Evolutionary conservation across 1,140 invertebrate species (phyloP).

Genomic region (Drosophila kurseongensis): DNA sequence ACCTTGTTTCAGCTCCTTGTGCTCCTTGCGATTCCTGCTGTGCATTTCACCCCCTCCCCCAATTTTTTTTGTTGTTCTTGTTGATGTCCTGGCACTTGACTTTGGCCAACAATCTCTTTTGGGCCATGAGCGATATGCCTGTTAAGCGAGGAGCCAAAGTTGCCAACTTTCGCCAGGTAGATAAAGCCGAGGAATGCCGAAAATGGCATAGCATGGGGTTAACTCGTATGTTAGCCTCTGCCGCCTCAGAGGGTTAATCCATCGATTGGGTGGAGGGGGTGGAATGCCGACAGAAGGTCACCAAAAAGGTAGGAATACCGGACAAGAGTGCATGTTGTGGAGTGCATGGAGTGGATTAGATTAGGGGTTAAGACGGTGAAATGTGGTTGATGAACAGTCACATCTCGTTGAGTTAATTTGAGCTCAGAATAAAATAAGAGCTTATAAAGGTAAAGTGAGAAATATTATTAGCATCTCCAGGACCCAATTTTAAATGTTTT

Average conservation of each 20-base stretch:
- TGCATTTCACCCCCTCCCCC: not conserved
- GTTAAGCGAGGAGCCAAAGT: slow-evolving; percentile 18
- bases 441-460: too few relatives aligned
- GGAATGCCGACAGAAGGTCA: slow-evolving; percentile 14
- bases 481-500: too few relatives aligned
- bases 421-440: too few relatives aligned
- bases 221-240: slow-evolving; percentile 14
- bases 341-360: slow-evolving; percentile 10
- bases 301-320: not conserved
- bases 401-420: not conserved
- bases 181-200: slow-evolving; percentile 30
- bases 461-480: too few relatives aligned
- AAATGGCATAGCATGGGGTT: slow-evolving; percentile 30
- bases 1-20: slow-evolving; percentile 11
- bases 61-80: slow-evolving; percentile 11
- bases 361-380: slow-evolving; percentile 8
- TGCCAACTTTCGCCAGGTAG: slow-evolving; percentile 19
- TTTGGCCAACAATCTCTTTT: slow-evolving; percentile 22
- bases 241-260: slow-evolving; percentile 20
- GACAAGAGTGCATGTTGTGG: slow-evolving; percentile 5
- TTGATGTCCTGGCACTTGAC: slow-evolving; percentile 51
- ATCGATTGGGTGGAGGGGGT: slow-evolving; percentile 10
- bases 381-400: not conserved
- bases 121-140: slow-evolving; percentile 42
- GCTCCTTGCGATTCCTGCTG: slow-evolving; percentile 7